These are phyloP conservation scores for Meles meles DNA, from an alignment of 2,113 vertebrate genomes.

Conservation along the genomic window DNA sequence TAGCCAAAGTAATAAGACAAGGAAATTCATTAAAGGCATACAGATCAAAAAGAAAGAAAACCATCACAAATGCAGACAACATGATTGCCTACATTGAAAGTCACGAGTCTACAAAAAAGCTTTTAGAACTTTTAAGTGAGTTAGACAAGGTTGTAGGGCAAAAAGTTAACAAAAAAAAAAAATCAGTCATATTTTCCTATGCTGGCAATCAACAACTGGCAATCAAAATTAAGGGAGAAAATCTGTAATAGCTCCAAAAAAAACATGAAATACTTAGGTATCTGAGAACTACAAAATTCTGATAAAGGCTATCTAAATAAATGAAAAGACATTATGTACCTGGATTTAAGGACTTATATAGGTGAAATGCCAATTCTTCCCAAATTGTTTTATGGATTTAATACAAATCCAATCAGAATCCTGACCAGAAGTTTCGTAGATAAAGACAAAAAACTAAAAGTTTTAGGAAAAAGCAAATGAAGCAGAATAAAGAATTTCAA, in stretches of 20 bases:
- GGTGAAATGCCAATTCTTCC: neutral
- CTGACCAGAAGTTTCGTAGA: neutral
- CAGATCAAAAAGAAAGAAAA: neutral
- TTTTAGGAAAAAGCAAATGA: neutral
- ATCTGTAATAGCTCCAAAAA: neutral
- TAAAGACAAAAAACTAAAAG: constrained; percentile 3
- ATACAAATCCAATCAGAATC: neutral
- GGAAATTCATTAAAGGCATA: neutral
- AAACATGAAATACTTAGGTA: neutral
- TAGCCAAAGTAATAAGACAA: neutral
- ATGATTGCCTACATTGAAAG: neutral
- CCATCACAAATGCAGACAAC: neutral
- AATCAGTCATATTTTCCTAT: neutral
- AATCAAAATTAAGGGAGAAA: neutral
- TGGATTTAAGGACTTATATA: neutral
- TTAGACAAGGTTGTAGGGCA: neutral
- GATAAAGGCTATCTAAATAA: neutral
- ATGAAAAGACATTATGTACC: neutral
- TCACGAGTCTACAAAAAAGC: neutral
- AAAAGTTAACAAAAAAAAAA: neutral
- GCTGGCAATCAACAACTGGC: neutral
- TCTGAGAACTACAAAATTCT: neutral
- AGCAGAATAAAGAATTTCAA: neutral
- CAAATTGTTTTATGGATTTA: neutral
- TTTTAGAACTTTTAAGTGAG: neutral